phyloP scores from a whole-genome alignment of 1,140 invertebrate species.

The Achatina immaculata region DNA sequence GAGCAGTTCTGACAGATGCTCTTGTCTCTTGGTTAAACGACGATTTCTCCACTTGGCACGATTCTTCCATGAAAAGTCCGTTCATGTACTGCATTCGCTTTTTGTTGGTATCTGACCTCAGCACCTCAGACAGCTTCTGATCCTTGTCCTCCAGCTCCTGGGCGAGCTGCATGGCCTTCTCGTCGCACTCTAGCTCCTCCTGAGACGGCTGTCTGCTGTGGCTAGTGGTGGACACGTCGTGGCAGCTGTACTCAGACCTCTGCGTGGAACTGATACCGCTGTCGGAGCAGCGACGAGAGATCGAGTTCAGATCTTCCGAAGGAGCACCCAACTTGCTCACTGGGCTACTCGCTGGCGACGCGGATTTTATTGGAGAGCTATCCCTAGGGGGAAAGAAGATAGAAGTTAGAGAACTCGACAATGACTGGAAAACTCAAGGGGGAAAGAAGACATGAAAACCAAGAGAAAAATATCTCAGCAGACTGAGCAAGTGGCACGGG shows the following conservation, averaged over 20 bases:
- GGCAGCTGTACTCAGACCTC: background rate
- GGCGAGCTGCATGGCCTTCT: constrained; percentile 80
- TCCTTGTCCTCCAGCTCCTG: constrained; percentile 76
- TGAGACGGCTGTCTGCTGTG: constrained; percentile 75
- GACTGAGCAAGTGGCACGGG: too few relatives aligned
- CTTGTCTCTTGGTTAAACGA: background rate
- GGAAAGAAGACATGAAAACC: too few relatives aligned
- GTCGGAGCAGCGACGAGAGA: constrained; percentile 36
- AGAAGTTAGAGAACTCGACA: too few relatives aligned
- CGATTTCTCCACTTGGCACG: background rate
- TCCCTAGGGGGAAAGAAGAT: too few relatives aligned
- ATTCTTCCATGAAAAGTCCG: constrained; percentile 80
- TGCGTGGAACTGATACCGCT: constrained; percentile 24
- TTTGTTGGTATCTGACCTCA: constrained; percentile 81
- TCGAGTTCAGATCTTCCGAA: background rate
- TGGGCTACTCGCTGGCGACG: background rate
- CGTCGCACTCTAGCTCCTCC: constrained; percentile 86
- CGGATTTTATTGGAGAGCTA: constrained; percentile 30
- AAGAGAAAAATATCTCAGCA: too few relatives aligned
- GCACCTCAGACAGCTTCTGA: constrained; percentile 59
- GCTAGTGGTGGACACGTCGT: constrained; percentile 13
- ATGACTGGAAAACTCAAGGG: too few relatives aligned
- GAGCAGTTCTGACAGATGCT: background rate
- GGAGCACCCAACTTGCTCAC: background rate
- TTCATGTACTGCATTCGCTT: constrained; percentile 84